These are phyloP conservation scores for Xylocampa areola DNA, from an alignment of 2,888 invertebrate species.

Conservation along the genomic window DNA sequence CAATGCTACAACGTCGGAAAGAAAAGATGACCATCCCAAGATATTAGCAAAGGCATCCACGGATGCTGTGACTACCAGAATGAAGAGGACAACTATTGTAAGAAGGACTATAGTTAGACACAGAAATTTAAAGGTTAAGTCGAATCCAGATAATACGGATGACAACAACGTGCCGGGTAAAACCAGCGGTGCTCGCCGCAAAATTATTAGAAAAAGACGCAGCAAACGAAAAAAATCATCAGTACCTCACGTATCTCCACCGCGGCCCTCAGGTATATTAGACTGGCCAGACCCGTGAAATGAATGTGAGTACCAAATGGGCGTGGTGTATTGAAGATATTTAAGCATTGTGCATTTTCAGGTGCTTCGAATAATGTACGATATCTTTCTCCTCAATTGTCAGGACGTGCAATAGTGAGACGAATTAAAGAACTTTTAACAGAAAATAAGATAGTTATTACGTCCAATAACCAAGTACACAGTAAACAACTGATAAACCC, in stretches of 20 bases:
- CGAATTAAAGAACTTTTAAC: slow-evolving; percentile 30
- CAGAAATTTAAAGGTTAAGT: slow-evolving; percentile 18
- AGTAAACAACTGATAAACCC: background rate
- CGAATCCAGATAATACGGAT: slow-evolving; percentile 11
- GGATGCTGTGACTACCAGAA: slow-evolving; percentile 53
- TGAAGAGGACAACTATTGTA: slow-evolving; percentile 29
- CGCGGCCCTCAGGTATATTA: slow-evolving; percentile 50
- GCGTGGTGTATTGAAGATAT: slow-evolving; percentile 26
- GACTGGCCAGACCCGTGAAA: slow-evolving; percentile 34
- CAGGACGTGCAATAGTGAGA: slow-evolving; percentile 31
- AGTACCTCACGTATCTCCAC: slow-evolving; percentile 21
- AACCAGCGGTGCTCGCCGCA: slow-evolving; percentile 40
- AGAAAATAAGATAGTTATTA: slow-evolving; percentile 29
- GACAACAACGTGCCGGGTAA: slow-evolving; percentile 1
- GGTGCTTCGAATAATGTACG: slow-evolving; percentile 30
- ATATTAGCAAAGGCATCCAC: slow-evolving; percentile 44
- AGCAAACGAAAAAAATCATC: slow-evolving; percentile 57
- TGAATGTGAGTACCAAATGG: slow-evolving; percentile 11
- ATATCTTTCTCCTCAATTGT: slow-evolving; percentile 22
- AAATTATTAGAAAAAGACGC: slow-evolving; percentile 59
- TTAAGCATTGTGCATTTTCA: slow-evolving; percentile 50
- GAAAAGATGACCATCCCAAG: slow-evolving; percentile 41
- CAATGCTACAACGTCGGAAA: slow-evolving; percentile 54
- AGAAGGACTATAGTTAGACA: slow-evolving; percentile 15
- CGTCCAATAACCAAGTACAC: background rate